Base-by-base conservation (phyloP, 2,113 vertebrate genomes). In the Suncus etruscus region DNA sequence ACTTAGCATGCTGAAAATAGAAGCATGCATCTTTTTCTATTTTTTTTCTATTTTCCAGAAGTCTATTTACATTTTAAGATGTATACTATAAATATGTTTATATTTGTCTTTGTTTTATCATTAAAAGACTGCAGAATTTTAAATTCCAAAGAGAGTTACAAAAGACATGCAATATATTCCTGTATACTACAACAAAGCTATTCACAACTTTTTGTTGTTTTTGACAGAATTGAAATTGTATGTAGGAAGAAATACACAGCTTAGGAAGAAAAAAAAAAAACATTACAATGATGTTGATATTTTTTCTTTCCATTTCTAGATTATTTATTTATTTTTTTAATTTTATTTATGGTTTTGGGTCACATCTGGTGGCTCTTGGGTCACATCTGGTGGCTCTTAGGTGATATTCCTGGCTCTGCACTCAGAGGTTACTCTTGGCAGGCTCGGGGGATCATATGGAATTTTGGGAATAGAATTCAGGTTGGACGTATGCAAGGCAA, bases 171-270 rank as follows among this genome's bases (percentile, higher is more conserved):
- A 63, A 12, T 81, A 77, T 74, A 47, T 61, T 87, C n/a, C 39
- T 80, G 45, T 0, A 82, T 83, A 92, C 72, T 84, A 9, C 29
- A 65, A 72, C 82, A 70, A 77, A 83, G 70, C 1, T 65, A 78
- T 70, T 90, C 25, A 90, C 4, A 58, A n/a, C 51, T 79, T 75
- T 80, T 8, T 84, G 45, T 87, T 82, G 7, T 29, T 14, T 73
- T 29, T 88, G 58, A 86, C 45, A 95, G 61, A 85, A 82, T 79
- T 75, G 87, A 90, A 18, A 32, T 90, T 91, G 66, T 22, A n/a
- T 93, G 77, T 8, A 85, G 29, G 15, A 50, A 89, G 15, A 91
- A 73, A 86, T 70, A n/a, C n/a, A 54, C 63, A 24, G 8, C 70
- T 75, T 75, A 77, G 14, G 22, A 90, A 89, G 87, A 89, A 65